Evolutionary conservation across 2,113 vertebrate species (phyloP).

Genomic region (Chamaetylas fuelleborni): DNA sequence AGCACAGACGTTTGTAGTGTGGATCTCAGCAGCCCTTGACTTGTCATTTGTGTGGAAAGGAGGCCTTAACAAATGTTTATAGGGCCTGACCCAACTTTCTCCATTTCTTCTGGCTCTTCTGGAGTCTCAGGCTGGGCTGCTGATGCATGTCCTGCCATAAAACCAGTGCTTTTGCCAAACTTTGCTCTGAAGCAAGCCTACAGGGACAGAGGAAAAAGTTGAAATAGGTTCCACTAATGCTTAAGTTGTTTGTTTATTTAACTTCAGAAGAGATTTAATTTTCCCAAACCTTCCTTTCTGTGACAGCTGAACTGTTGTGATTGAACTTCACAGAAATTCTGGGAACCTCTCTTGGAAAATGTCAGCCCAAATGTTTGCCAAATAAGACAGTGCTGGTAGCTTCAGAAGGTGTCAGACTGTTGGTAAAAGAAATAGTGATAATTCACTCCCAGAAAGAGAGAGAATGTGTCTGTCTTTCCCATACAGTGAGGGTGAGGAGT

Average conservation of each 20-base stretch:
- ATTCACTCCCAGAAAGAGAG: neutral
- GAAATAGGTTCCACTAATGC: neutral
- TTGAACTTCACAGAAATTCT: neutral
- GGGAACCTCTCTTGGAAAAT: neutral
- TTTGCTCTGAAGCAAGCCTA: neutral
- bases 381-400: neutral
- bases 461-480: neutral
- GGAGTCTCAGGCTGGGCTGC: neutral
- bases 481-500: neutral
- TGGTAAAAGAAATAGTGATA: neutral
- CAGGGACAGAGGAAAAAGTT: neutral
- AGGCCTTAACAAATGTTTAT: neutral
- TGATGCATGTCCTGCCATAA: neutral
- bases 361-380: neutral
- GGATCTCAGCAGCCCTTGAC: neutral
- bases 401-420: neutral
- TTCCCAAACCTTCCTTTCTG: neutral
- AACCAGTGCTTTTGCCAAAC: neutral
- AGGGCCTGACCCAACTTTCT: neutral
- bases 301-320: neutral
- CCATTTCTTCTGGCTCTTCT: neutral
- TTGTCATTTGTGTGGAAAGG: neutral
- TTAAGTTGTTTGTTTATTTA: conserved; percentile 18
- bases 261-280: neutral
- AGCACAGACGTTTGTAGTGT: neutral